Base-by-base conservation (phyloP, 2,113 vertebrate species). In the Prinia subflava region DNA sequence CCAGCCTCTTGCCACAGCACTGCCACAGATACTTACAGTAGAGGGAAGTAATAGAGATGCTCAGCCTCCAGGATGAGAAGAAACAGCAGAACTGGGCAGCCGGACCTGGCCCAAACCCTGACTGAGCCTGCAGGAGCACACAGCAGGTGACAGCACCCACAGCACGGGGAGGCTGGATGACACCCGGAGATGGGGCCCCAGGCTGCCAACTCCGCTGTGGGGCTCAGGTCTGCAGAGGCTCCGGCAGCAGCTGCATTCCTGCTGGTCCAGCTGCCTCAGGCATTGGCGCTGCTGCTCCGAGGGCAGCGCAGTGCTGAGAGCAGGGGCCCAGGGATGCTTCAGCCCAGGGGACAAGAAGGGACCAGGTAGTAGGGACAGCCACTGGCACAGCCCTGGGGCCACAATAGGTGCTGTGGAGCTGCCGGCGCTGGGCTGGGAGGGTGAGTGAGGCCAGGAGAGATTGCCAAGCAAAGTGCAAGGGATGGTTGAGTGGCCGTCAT, bases 11-110 rank as follows among this genome's bases (percentile, higher is more conserved):
- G 18, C 42, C 27, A 19, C 56, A 21, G 74, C 65, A 47, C 46
- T 10, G 9, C 49, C 13, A 4, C 0, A 0, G 65, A 24, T 27
- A 4, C 80, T 55, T 5, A 0, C 5, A 1, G 10, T 0, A 24
- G n/a, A 63, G 14, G 35, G 39, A 81, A 21, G 22, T 3, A 23
- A 15, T 20, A 10, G 39, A 68, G 64, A 49, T 12, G 24, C 35
- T 39, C 8, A 22, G 9, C 39, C 59, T 74, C 33, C 11, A n/a
- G 52, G 16, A 67, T 28, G 60, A 81, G 60, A 62, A 73, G 49
- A 50, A 76, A 46, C 22, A 41, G 50, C 4, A 2, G 50, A 50
- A 93, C n/a, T 0, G 50, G 50, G n/a, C 94, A 87, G 68, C 20
- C 0, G 0, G 63, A 55, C 42, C 8, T 0, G 0, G 28, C 37